Conservation (phyloP, 2,888 invertebrate genomes). For the Drosophila pegasa region DNA sequence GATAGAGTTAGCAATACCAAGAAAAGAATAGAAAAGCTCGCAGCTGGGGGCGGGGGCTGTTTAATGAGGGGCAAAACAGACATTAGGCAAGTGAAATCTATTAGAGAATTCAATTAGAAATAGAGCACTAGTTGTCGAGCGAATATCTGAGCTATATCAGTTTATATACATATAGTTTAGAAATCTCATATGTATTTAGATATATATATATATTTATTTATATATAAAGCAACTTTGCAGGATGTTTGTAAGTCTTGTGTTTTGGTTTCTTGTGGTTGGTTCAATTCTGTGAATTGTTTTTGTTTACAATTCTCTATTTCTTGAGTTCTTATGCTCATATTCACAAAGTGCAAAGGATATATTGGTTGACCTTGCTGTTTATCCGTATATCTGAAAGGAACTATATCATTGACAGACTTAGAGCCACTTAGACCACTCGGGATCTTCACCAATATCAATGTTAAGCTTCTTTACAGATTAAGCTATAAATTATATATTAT, state of each 20-base stretch:
- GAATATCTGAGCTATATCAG: neutral
- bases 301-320: no score
- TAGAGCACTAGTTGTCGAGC: neutral
- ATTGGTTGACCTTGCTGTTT: no score
- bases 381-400: no score
- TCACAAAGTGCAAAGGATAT: no score
- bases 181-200: neutral
- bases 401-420: no score
- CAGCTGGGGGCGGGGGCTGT: neutral
- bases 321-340: no score
- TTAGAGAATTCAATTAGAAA: neutral
- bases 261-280: neutral
- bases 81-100: neutral
- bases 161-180: neutral
- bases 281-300: neutral
- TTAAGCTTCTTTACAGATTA: no score
- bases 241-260: neutral
- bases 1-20: conserved; percentile 12
- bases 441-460: no score
- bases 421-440: no score
- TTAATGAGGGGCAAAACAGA: neutral
- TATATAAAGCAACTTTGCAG: neutral
- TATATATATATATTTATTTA: no score
- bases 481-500: no score
- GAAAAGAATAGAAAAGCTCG: neutral